phyloP scores from a whole-genome alignment of 2,888 invertebrate species.

The Phorcus lineatus region DNA sequence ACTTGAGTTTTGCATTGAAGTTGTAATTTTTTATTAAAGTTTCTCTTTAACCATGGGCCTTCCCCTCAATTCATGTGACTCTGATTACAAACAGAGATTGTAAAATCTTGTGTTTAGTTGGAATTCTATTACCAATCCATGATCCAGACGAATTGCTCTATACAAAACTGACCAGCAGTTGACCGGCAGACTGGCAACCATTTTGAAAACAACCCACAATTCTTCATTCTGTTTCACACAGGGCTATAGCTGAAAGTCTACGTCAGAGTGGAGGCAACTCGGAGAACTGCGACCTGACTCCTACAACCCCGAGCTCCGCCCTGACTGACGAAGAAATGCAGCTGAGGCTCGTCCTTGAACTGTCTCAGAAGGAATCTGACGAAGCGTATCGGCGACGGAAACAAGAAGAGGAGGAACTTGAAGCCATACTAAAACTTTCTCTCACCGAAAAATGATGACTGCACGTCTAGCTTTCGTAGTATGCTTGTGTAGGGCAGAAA shows the following conservation, averaged over 20 bases:
- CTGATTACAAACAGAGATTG: too few species aligned
- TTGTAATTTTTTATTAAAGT: too few species aligned
- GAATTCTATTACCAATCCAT: too few species aligned
- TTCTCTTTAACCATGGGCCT: too few species aligned
- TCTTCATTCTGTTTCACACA: slow-evolving; percentile 54
- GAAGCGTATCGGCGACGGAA: slow-evolving; percentile 57
- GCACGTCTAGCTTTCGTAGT: neutral
- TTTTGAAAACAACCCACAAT: too few species aligned
- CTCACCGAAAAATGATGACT: slow-evolving; percentile 71
- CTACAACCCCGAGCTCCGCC: neutral
- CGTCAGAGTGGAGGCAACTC: slow-evolving; percentile 6
- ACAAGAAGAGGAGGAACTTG: slow-evolving; percentile 74
- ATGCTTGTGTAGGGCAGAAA: too few species aligned
- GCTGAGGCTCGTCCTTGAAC: slow-evolving; percentile 68
- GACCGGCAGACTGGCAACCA: too few species aligned
- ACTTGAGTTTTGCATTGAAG: too few species aligned
- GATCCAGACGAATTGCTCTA: too few species aligned
- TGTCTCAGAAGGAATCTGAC: slow-evolving; percentile 68
- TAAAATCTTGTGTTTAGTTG: too few species aligned
- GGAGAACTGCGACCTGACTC: slow-evolving; percentile 24
- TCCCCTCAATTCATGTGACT: too few species aligned
- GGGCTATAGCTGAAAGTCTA: slow-evolving; percentile 76
- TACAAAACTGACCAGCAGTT: too few species aligned
- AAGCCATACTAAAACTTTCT: slow-evolving; percentile 72
- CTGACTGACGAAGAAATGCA: slow-evolving; percentile 68